Evolutionary conservation across 2,113 vertebrate genomes (phyloP).

Genomic region (Heteronetta atricapilla): DNA sequence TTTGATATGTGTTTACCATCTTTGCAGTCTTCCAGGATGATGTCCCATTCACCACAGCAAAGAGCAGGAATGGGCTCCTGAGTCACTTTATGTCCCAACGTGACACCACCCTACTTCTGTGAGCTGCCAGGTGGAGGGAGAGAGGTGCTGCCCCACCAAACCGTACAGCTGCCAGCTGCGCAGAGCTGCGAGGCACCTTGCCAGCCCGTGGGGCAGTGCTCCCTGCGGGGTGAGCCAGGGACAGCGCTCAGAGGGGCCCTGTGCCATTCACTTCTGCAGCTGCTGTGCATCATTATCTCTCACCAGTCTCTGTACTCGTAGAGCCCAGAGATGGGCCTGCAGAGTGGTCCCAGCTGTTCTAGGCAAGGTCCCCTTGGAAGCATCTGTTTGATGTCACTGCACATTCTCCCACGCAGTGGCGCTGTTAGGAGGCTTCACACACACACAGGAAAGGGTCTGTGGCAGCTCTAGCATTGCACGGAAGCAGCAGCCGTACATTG

Average conservation of each 20-base stretch:
- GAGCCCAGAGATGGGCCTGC: rapidly evolving
- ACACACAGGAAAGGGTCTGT: background rate
- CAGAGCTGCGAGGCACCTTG: background rate
- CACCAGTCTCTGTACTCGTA: rapidly evolving
- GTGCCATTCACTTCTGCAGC: background rate
- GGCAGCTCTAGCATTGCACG: background rate
- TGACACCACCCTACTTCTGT: background rate
- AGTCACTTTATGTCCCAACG: background rate
- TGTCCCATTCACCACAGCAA: background rate
- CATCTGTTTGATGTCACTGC: rapidly evolving
- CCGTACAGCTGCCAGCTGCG: background rate
- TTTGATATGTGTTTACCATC: background rate
- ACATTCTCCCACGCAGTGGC: rapidly evolving
- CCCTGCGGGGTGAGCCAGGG: rapidly evolving
- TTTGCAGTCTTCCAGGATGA: background rate
- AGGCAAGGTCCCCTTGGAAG: rapidly evolving
- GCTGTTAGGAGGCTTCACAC: rapidly evolving
- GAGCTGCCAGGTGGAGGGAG: too few species aligned
- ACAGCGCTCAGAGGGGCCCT: rapidly evolving
- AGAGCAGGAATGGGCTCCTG: background rate
- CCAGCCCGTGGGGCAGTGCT: background rate
- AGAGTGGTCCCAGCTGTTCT: rapidly evolving
- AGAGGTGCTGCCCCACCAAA: background rate
- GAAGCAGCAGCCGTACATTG: background rate
- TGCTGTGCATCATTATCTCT: rapidly evolving